A percentile compares a stretch with the other conserved stretches of the same genome.
Evolutionary conservation across 2,113 vertebrate species (phyloP).

Genomic region (Centropristis striata): DNA sequence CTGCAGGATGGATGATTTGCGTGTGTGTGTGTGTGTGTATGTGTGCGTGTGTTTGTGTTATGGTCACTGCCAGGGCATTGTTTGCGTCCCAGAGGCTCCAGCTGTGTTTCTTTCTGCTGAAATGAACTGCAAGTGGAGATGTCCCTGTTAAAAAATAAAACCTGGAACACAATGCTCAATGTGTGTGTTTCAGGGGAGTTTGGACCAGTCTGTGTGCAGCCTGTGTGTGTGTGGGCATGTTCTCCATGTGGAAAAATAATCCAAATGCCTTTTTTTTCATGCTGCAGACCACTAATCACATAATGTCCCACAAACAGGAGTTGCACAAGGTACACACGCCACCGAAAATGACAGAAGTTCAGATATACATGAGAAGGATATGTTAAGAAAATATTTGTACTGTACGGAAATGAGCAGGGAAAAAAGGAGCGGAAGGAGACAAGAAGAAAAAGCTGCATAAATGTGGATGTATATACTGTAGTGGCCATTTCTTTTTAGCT

Average conservation of each 20-base stretch:
- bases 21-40: conserved; percentile 28
- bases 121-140: conserved; percentile 56
- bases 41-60: conserved; percentile 23
- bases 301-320: conserved; percentile 46
- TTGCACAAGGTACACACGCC: conserved; percentile 38
- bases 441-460: conserved; percentile 17
- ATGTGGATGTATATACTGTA: conserved; percentile 38
- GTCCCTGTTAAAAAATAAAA: conserved; percentile 66
- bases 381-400: conserved; percentile 50
- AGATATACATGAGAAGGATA: conserved; percentile 37
- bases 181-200: conserved; percentile 21
- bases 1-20: neutral
- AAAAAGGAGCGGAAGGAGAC: conserved; percentile 25
- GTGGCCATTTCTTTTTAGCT: conserved; percentile 17
- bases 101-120: conserved; percentile 59
- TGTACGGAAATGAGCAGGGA: conserved; percentile 19
- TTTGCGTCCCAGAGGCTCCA: conserved; percentile 56
- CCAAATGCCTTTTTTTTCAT: conserved; percentile 34
- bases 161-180: conserved; percentile 55
- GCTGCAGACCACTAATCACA: conserved; percentile 35
- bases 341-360: conserved; percentile 45
- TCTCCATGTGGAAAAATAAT: conserved; percentile 43
- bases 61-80: conserved; percentile 34
- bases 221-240: conserved; percentile 18
- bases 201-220: neutral